Base-by-base conservation (phyloP, 2,888 invertebrate species). In the Mystacides longicornis region DNA sequence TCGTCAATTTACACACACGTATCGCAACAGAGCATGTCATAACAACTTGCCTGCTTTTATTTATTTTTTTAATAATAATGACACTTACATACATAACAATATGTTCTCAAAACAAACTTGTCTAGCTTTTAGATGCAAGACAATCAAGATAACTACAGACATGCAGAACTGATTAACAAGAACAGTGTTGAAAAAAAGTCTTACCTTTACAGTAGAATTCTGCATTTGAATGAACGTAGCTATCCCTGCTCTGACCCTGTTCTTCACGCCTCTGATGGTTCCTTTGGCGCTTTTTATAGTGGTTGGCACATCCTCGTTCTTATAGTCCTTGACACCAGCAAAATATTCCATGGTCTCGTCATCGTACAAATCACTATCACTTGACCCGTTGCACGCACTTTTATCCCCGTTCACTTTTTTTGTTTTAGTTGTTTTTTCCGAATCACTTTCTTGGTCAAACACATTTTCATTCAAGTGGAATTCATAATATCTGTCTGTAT, bases 161-260 rank as follows among this genome's bases (percentile, higher is more conserved):
- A n/a, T n/a, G n/a, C n/a, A n/a, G n/a, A n/a, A n/a, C n/a, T n/a
- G n/a, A n/a, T n/a, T n/a, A n/a, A n/a, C n/a, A n/a, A n/a, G n/a
- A n/a, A n/a, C n/a, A n/a, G n/a, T n/a, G n/a, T n/a, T n/a, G n/a
- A n/a, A 43, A 14, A 43, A 46, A 20, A 48, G 7, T 48, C 47
- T 31, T 52, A 93, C 93, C 88, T 91, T 93, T 60, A 74, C 69
- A 57, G 83, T 82, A 51, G 86, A 81, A 64, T 80, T 82, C 68
- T 86, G 88, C 66, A 90, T 86, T 69, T 91, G 90, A 59, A 93
- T 80, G 73, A 95, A 95, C n/a, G 94, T 94, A 49, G 92, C 93
- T 65, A 96, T 94, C 60, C 95, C 95, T 61, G 93, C 93, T 63
- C 94, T 79, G 55, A 96, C 95, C 64, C 94, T 82, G 76, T 96